Base-by-base conservation (phyloP, 2,113 vertebrate species). In the Lota lota region DNA sequence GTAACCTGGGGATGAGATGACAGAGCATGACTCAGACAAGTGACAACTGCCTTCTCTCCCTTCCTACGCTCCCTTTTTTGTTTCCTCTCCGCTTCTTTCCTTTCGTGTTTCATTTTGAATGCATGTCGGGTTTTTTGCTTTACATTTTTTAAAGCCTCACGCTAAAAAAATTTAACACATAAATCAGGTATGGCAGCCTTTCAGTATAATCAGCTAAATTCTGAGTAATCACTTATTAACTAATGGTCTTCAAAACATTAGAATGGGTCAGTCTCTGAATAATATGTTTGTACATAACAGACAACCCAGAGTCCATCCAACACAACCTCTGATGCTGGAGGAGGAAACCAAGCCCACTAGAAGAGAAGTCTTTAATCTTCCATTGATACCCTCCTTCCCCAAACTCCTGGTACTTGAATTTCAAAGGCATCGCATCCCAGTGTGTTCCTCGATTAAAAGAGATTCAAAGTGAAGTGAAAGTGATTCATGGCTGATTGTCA, bases 1-100 rank as follows among this genome's bases (percentile, higher is more conserved):
- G 86, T 99, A 99, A 68, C 97, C 97, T 99, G 87, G 61, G 22
- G 64, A 68, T 73, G 15, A 73, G 71, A 53, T 67, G 76, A 76
- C 68, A 74, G 66, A 58, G 84, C 83, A 79, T 78, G 82, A 82
- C 72, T 85, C 80, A 85, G 83, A 80, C 60, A 79, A 82, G 82
- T 73, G 78, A 78, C 75, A 77, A 75, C 75, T 10, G 20, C 22
- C 63, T 59, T 54, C 1, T 5, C 60, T 22, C 18, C 22, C 51
- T 47, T 56, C 58, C 6, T 61, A 21, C 40, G 22, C 63, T 33
- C 24, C 22, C 1, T 33, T 33, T 33, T 33, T 33, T 33, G 28
- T 33, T 33, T 53, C 50, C 16, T 54, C 19, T 47, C 17, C 11
- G 7, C 64, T n/a, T 64, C 61, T 28, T 61, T 1, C 19, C 51